Evolutionary conservation across 2,113 vertebrate genomes (phyloP).

Genomic region (Bambusicola thoracicus): DNA sequence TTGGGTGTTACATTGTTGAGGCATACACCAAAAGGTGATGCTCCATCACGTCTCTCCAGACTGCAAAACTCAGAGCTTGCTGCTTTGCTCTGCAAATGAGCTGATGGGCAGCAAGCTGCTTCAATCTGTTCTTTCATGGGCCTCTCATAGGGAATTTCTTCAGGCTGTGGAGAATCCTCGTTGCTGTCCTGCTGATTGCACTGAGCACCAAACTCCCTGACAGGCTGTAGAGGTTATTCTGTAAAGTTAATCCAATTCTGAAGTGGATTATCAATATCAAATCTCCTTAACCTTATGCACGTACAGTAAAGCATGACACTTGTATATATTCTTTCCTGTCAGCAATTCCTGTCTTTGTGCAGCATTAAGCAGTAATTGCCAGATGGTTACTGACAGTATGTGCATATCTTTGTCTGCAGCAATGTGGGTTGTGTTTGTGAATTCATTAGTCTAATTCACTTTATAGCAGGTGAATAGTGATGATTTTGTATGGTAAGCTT

Average conservation of each 20-base stretch:
- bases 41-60: background rate
- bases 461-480: background rate
- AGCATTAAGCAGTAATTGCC: background rate
- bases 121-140: background rate
- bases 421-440: background rate
- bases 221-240: constrained; percentile 10
- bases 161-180: background rate
- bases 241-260: constrained; percentile 59
- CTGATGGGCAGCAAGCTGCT: background rate
- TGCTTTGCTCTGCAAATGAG: background rate
- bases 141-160: background rate
- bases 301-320: constrained; percentile 30
- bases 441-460: background rate
- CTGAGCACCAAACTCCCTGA: background rate
- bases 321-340: background rate
- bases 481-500: background rate
- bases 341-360: background rate
- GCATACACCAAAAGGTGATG: background rate
- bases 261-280: constrained; percentile 60
- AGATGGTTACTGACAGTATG: background rate
- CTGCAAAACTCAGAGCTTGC: background rate
- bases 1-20: background rate
- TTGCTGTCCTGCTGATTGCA: background rate
- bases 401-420: background rate
- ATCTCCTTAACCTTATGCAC: constrained; percentile 61